Conservation (phyloP, 2,888 invertebrate genomes). For the Theretra japonica region DNA sequence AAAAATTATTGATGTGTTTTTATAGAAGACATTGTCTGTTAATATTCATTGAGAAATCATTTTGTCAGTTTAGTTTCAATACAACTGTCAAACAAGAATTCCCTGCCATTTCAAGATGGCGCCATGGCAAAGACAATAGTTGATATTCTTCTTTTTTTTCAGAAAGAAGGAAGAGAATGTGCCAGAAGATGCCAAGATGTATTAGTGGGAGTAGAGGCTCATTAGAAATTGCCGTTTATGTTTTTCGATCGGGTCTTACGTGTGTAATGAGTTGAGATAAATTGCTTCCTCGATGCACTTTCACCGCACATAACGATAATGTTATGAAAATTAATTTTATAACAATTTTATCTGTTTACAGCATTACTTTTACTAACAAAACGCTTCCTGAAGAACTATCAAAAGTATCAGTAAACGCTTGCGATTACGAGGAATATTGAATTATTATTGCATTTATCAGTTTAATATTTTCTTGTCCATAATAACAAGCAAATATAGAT, state of each 20-base stretch:
- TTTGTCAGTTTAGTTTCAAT: too few relatives aligned
- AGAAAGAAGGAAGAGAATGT: conserved; percentile 9
- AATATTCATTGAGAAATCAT: too few relatives aligned
- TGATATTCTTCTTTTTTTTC: background rate
- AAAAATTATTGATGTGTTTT: too few relatives aligned
- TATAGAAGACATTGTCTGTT: background rate
- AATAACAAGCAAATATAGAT: too few relatives aligned
- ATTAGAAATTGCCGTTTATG: conserved; percentile 20
- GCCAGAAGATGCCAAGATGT: background rate
- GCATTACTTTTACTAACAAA: background rate
- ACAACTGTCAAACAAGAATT: background rate
- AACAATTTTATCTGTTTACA: conserved; percentile 19
- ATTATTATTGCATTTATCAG: too few relatives aligned
- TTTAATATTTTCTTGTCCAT: too few relatives aligned
- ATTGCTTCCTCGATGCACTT: conserved; percentile 21
- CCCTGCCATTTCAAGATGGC: conserved; percentile 9
- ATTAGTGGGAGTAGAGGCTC: conserved; percentile 8
- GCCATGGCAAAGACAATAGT: background rate
- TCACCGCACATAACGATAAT: conserved; percentile 23
- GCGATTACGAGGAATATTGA: too few relatives aligned
- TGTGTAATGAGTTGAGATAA: conserved; percentile 20
- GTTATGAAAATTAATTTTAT: conserved; percentile 23
- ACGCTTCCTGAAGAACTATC: background rate
- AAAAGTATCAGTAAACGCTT: background rate
- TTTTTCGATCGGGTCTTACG: conserved; percentile 15